A percentile compares a stretch with the other conserved stretches of the same genome.
These are phyloP conservation scores for Apodemus agrarius DNA, from an alignment of 2,797 vertebrate genomes.

Conservation along the genomic window DNA sequence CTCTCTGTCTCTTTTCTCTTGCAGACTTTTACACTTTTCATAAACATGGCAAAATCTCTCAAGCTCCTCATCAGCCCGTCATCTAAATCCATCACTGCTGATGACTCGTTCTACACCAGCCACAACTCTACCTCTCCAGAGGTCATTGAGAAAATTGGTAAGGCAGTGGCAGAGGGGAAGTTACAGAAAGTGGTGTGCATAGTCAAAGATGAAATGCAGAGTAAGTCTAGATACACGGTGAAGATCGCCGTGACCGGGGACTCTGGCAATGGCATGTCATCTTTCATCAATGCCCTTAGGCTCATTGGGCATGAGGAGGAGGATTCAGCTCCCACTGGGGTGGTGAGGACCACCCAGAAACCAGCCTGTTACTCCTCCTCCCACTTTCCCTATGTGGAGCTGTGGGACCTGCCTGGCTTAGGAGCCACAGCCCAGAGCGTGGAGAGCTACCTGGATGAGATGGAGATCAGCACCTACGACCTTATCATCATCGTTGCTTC, in stretches of 20 bases:
- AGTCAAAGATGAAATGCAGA: conserved; percentile 29
- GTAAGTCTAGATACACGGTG: background rate
- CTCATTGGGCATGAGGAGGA: background rate
- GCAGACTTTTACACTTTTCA: background rate
- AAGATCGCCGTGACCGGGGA: conserved; percentile 12
- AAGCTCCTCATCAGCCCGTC: background rate
- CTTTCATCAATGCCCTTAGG: conserved; percentile 52
- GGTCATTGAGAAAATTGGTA: background rate
- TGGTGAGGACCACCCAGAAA: conserved; percentile 17
- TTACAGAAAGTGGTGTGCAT: conserved; percentile 43
- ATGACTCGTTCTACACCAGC: rapidly evolving
- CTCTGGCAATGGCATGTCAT: conserved; percentile 46
- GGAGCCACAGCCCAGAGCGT: conserved; percentile 75
- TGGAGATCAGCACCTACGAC: conserved; percentile 73
- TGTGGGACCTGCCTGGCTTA: conserved; percentile 86
- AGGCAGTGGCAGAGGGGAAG: background rate
- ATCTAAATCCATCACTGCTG: background rate
- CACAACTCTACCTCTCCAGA: rapidly evolving
- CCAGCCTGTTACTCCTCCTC: background rate
- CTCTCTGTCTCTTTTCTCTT: background rate
- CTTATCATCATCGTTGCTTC: conserved; percentile 84
- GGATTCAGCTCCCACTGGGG: conserved; percentile 7
- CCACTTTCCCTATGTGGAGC: conserved; percentile 37
- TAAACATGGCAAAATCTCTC: background rate
- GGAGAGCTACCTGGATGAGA: conserved; percentile 73